phyloP scores from a whole-genome alignment of 2,888 invertebrate genomes.

The Lepidonotus clava region DNA sequence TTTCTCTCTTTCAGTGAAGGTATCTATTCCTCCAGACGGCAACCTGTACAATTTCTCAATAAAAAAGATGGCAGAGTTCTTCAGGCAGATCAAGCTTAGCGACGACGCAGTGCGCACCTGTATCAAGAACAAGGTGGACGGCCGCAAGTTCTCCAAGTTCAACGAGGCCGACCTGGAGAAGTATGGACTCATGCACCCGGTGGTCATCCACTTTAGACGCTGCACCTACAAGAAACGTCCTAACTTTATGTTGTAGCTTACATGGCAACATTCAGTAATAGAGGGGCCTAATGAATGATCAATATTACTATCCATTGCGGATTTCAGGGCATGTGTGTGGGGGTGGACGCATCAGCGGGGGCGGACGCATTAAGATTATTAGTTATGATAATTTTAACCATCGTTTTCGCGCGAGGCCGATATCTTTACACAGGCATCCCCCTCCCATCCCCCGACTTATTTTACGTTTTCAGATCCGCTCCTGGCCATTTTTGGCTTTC shows the following conservation, averaged over 20 bases:
- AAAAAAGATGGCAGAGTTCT: slow-evolving; percentile 75
- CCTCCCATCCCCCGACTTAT: too few species aligned
- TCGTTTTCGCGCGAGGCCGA: too few species aligned
- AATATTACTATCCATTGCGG: too few species aligned
- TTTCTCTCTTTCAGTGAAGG: slow-evolving; percentile 68
- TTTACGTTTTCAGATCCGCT: too few species aligned
- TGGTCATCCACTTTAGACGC: slow-evolving; percentile 64
- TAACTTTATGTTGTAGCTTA: slow-evolving; percentile 53
- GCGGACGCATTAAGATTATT: too few species aligned
- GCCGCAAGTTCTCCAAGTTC: slow-evolving; percentile 74
- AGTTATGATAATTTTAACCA: too few species aligned
- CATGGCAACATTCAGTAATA: too few species aligned
- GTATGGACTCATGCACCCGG: slow-evolving; percentile 73
- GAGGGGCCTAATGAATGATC: too few species aligned
- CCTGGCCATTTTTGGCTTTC: too few species aligned
- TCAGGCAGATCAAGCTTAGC: slow-evolving; percentile 72
- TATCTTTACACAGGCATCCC: too few species aligned
- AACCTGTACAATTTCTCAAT: slow-evolving; percentile 73
- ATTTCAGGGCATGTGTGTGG: too few species aligned
- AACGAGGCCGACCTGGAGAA: slow-evolving; percentile 74
- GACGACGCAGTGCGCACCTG: slow-evolving; percentile 63
- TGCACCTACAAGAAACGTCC: slow-evolving; percentile 57
- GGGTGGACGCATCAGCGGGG: too few species aligned
- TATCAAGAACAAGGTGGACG: slow-evolving; percentile 69
- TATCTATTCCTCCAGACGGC: slow-evolving; percentile 75